Base-by-base conservation (phyloP, 2,113 vertebrate species). In the Fukomys damarensis region DNA sequence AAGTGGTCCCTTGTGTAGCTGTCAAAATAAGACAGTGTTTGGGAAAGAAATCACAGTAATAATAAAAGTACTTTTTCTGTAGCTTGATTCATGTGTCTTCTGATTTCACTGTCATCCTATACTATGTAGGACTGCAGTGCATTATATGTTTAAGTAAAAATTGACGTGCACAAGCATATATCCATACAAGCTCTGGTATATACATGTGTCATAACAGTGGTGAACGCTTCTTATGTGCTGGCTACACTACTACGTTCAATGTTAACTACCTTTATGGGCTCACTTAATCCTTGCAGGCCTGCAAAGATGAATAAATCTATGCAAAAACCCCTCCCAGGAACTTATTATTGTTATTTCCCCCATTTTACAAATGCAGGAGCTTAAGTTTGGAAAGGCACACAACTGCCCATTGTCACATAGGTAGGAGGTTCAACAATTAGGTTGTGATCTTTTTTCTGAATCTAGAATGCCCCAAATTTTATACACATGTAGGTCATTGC, bases 321-420 rank as follows among this genome's bases (percentile, higher is more conserved):
- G 76, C 8, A n/a, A 59, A 59, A 26, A 93, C 13, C 13, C 38
- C 66, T 80, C 59, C 13, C 59, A 93, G 49, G 30, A 35, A 22
- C 30, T 76, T n/a, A 74, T 41, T 72, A 2, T 35, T 68, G 5
- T n/a, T 81, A 43, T 68, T 76, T 38, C 30, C 24, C 16, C 22
- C 66, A 72, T n/a, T 94, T 92, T 72, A 56, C 24, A 86, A 46
- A n/a, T 43, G 77, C 89, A 17, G 59, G 26, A 66, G 59, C 6
- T 49, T 77, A 85, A 72, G 35, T 49, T 81, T 86, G 54, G 63
- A 81, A 96, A 92, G 87, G 52, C 80, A 68, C 59, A 63, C 14
- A 61, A 7, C 13, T 46, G 14, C 5, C 41, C 43, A 86, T 35
- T 35, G 74, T 90, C 66, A 68, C 35, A n/a, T 59, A 77, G 30